phyloP scores from a whole-genome alignment of 2,113 vertebrate species.

The Sylvia atricapilla region DNA sequence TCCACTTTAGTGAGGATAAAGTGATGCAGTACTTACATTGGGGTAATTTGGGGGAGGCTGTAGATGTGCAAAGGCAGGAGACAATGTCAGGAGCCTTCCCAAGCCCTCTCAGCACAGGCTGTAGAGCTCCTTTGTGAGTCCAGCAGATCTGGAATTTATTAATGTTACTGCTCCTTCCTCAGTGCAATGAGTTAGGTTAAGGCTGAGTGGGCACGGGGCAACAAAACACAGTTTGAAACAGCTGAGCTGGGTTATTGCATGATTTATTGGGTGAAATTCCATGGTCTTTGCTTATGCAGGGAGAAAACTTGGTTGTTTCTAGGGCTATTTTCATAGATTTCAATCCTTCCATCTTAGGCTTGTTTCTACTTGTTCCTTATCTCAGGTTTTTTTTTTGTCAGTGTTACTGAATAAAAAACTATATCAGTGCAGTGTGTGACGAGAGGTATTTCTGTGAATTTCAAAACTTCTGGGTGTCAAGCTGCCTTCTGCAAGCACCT shows the following conservation, averaged over 20 bases:
- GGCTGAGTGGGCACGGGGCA: not conserved
- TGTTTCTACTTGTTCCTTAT: not conserved
- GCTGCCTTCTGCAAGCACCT: not conserved
- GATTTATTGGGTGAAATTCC: not conserved
- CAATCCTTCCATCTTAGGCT: not conserved
- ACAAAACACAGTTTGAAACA: not conserved
- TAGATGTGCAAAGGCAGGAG: not conserved
- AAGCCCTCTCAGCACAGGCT: not conserved
- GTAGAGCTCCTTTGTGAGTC: fast-evolving
- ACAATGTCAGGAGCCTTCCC: not conserved
- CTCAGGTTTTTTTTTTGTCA: not conserved
- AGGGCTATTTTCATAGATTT: not conserved
- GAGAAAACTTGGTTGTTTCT: not conserved
- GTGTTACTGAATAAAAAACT: not conserved
- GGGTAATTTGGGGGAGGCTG: not conserved
- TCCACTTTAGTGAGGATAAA: not conserved
- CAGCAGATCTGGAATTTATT: not conserved
- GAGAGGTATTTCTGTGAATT: not conserved
- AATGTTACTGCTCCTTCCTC: not conserved
- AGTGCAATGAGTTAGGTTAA: not conserved
- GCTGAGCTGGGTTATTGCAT: not conserved
- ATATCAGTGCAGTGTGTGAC: not conserved
- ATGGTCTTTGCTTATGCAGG: not conserved
- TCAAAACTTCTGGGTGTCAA: not conserved
- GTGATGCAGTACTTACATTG: not conserved